Conservation (phyloP, 2,113 vertebrate genomes). For the Rhynchomys soricoides region DNA sequence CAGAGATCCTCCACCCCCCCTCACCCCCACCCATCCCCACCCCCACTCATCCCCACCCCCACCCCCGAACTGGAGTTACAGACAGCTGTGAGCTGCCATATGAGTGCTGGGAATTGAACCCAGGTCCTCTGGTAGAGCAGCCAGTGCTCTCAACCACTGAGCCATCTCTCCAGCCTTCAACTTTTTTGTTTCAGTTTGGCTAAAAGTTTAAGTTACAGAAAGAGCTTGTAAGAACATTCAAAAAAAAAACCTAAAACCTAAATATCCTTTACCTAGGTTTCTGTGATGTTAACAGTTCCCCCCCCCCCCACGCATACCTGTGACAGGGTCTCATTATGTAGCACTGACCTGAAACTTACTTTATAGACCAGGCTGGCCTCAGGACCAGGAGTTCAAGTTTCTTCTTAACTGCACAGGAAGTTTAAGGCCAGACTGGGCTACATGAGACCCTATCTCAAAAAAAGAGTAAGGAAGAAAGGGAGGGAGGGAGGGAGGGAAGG, state of each 20-base stretch:
- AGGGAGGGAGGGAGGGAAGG: not conserved
- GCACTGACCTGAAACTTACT: not conserved
- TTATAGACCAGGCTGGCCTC: not conserved
- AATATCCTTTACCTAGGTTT: not conserved
- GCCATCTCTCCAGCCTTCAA: no score
- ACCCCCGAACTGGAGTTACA: no score
- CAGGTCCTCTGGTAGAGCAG: no score
- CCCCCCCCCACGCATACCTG: not conserved
- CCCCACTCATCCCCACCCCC: no score
- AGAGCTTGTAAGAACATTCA: not conserved
- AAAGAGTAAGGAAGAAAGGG: not conserved
- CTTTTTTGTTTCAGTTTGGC: conserved; percentile 13
- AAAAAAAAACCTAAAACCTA: not conserved
- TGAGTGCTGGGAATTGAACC: no score
- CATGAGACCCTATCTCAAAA: not conserved
- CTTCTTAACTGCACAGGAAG: not conserved
- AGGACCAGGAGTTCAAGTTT: not conserved
- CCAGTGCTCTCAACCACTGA: no score
- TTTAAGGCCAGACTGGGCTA: not conserved
- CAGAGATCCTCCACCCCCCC: no score
- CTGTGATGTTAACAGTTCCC: not conserved
- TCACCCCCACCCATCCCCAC: no score
- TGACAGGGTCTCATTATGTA: not conserved
- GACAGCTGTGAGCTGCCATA: no score
- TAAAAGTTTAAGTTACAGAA: conserved; percentile 16